Evolutionary conservation across 2,888 invertebrate species (phyloP), one percentile per base, ranked within the genome.

Genomic region (Chalcis sispes): DNA sequence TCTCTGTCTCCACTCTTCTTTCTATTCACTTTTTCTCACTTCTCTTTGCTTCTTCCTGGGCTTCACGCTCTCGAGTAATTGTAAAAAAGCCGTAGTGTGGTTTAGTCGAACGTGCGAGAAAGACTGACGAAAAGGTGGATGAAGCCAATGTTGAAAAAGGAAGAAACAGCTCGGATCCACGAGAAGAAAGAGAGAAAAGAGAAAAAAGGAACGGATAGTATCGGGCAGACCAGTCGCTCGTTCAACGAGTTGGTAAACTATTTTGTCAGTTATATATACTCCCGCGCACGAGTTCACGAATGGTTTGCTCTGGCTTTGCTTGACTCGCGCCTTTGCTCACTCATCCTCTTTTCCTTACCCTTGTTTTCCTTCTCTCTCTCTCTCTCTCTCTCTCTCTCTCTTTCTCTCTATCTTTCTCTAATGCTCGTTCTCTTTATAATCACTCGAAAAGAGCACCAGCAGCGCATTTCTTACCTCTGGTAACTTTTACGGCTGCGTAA

Each of bases 191-290:
- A 23, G 40, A 7, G 61, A 2, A 2, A 15, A 4, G 25, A 10
- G 25, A 23, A 46, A n/a, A n/a, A 20, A 20, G 29, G 72, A 58
- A 2, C 58, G 27, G n/a, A n/a, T n/a, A n/a, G 59, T 65, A 70
- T 25, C 61, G 66, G 72, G 50, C n/a, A n/a, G n/a, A n/a, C n/a
- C n/a, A n/a, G 72, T 58, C 46, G 46, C 65, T 67, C 52, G 61
- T 54, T 73, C 54, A 85, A 85, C 85, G 85, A 87, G 86, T 87
- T 85, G 85, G 86, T 83, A 85, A 87, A 88, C 86, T 86, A 83
- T 84, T 85, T 82, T 77, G 73, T 71, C 71, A 75, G 66, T 76
- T 72, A 54, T 61, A 7, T 36, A 36, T 59, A 40, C 58, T 65
- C 69, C n/a, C n/a, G n/a, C 65, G 18, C 27, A 10, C 40, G 29